Conservation (phyloP, 2,797 vertebrate genomes). For the Epinephelus coioides region DNA sequence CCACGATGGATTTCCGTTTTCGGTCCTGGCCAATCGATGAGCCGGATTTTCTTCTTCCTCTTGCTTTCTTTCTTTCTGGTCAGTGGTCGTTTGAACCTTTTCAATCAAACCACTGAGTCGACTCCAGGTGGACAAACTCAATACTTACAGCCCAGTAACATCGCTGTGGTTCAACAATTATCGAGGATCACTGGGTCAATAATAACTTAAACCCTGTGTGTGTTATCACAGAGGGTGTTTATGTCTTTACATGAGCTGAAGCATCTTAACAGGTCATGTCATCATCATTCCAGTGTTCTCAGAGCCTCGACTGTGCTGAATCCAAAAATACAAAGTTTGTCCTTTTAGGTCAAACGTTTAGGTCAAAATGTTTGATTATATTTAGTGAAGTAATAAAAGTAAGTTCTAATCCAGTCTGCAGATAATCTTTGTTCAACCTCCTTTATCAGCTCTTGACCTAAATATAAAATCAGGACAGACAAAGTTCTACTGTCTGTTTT, state of each 20-base stretch:
- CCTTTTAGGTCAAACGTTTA: neutral
- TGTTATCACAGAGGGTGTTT: too few relatives aligned
- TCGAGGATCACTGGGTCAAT: too few relatives aligned
- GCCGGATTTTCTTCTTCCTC: too few relatives aligned
- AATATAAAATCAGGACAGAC: conserved; percentile 8
- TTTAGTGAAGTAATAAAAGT: conserved; percentile 7
- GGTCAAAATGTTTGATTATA: neutral
- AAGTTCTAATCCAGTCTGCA: neutral
- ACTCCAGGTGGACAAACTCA: too few relatives aligned
- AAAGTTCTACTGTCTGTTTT: neutral
- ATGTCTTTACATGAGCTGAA: neutral
- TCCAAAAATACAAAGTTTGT: neutral
- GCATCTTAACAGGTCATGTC: neutral
- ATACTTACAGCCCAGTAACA: too few relatives aligned
- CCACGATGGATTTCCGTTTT: too few relatives aligned
- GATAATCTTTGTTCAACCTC: conserved; percentile 6
- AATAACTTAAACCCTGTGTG: too few relatives aligned
- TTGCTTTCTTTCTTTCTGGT: too few relatives aligned
- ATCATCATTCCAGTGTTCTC: neutral
- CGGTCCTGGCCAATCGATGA: too few relatives aligned
- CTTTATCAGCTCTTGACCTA: conserved; percentile 25
- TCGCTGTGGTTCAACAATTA: too few relatives aligned
- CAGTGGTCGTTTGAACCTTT: too few relatives aligned
- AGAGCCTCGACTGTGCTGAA: neutral
- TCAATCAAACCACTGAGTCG: too few relatives aligned